Evolutionary conservation across 2,113 vertebrate genomes (phyloP), one percentile per base, ranked within the genome.

Genomic region (Piprites chloris): DNA sequence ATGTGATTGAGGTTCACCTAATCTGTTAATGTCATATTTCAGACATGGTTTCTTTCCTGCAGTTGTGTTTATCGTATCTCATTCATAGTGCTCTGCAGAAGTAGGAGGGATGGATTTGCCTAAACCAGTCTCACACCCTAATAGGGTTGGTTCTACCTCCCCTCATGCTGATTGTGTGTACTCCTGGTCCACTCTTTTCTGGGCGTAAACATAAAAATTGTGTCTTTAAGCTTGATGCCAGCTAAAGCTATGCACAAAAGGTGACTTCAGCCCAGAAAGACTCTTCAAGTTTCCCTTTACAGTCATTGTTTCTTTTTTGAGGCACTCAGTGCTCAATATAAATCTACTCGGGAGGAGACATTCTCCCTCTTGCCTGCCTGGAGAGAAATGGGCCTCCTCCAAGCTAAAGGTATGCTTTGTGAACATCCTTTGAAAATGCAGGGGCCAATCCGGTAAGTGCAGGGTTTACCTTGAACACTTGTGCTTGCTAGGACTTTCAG

Each of bases 101-200:
- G n/a, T 8, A 44, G 26, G 8, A 81, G 5, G 9, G n/a, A 23
- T 35, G 33, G 39, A 67, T 63, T 18, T 55, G 20, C 14, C 24
- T 20, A 6, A 47, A 47, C 2, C 14, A n/a, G 3, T 61, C 33
- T 74, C 39, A 77, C 3, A 3, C 5, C 7, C 47, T 37, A 52
- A 9, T n/a, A 23, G 16, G 13, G 15, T 17, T 65, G 3, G 10
- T 30, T 53, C 7, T 49, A 77, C 42, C 3, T 46, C 4, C 14
- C 3, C 6, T 9, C 42, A 80, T 23, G 14, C 11, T 41, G 33
- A 18, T 39, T 1, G 0, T 11, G 7, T 21, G 32, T 20, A 11
- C 8, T 50, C 27, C 22, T 68, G 3, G 4, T 63, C 21, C 39
- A 13, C 49, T 86, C 7, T 47, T 63, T 52, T 23, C 12, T 56